These are phyloP conservation scores for Girardia tigrina DNA, from an alignment of 2,888 invertebrate species.

Conservation along the genomic window DNA sequence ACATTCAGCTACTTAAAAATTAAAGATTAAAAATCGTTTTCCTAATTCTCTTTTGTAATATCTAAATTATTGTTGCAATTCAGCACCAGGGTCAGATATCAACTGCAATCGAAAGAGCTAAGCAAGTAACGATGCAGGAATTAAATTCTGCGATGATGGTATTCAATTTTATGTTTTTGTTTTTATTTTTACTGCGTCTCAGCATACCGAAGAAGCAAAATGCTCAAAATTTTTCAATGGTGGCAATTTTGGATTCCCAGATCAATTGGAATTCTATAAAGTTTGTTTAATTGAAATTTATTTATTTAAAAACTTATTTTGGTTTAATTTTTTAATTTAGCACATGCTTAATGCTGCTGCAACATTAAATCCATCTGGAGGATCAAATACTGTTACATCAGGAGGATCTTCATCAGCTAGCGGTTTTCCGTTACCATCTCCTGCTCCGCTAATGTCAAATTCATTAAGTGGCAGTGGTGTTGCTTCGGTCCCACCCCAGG, in stretches of 20 bases:
- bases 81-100: constrained; percentile 18
- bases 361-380: constrained; percentile 13
- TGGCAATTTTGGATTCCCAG: constrained; percentile 20
- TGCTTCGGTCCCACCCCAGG: background rate
- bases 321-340: background rate
- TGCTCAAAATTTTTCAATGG: constrained; percentile 33
- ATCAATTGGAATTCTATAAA: constrained; percentile 28
- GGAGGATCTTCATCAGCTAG: constrained; percentile 3
- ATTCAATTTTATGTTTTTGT: background rate
- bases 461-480: background rate
- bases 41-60: too few species aligned
- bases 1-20: too few species aligned
- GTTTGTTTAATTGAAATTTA: background rate
- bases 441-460: constrained; percentile 23
- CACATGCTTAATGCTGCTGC: constrained; percentile 23
- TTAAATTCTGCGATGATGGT: constrained; percentile 14
- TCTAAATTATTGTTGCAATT: too few species aligned
- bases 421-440: constrained; percentile 6
- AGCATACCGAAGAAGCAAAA: constrained; percentile 30
- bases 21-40: too few species aligned
- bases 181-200: too few species aligned
- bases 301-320: too few species aligned
- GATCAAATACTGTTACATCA: background rate
- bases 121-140: constrained; percentile 10
- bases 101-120: background rate